Percentiles rank a stretch among this genome's conserved stretches.
These are phyloP conservation scores for Stichodactyla helianthus DNA, from an alignment of 64 coral and sea anemone species.

Conservation along the genomic window DNA sequence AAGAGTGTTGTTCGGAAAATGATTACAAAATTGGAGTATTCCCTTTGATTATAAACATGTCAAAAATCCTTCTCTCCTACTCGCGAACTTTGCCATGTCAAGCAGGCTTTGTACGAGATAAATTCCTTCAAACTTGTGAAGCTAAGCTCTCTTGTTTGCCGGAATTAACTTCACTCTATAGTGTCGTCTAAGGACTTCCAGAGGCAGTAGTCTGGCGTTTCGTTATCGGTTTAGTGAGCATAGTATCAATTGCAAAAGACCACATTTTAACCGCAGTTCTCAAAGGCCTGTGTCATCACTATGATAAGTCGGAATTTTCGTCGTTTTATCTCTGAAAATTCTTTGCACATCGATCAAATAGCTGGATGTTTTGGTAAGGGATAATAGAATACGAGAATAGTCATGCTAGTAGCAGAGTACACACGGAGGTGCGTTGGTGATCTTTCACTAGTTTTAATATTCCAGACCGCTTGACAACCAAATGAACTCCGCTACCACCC, in stretches of 20 bases:
- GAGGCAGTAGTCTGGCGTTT: background rate
- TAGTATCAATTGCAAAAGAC: background rate
- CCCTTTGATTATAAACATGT: background rate
- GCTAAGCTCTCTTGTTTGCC: background rate
- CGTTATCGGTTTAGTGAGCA: background rate
- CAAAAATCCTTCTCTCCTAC: background rate
- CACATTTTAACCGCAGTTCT: background rate
- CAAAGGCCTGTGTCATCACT: background rate
- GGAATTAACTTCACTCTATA: background rate
- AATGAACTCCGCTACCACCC: background rate
- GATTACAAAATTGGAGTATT: background rate
- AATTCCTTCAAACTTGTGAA: slow-evolving; percentile 10
- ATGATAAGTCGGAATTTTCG: background rate
- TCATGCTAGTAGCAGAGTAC: background rate
- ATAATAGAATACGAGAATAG: background rate
- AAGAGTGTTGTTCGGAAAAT: background rate
- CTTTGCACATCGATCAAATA: no score
- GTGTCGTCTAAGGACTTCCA: background rate
- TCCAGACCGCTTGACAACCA: background rate
- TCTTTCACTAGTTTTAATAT: background rate
- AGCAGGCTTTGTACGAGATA: background rate
- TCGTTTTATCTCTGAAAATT: background rate
- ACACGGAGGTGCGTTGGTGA: background rate
- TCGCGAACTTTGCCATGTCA: background rate
- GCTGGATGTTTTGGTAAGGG: background rate